Evolutionary conservation across 2,888 invertebrate genomes (phyloP).

Genomic region (Caenorhabditis sp.): DNA sequence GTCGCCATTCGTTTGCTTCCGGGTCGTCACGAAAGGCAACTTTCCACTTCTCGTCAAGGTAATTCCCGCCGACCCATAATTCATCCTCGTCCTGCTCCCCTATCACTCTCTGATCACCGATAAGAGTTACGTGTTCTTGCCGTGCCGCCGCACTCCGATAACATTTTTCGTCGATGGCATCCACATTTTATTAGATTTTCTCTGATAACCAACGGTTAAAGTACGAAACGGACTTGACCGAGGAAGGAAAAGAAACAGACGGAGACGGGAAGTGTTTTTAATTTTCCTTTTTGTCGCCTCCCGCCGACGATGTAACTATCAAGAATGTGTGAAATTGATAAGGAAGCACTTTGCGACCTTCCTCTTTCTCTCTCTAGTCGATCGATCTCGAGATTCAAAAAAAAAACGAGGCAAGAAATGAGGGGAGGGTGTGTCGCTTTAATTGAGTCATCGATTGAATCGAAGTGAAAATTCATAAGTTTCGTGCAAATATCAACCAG

Average conservation of each 20-base stretch:
- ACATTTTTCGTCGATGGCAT: slow-evolving; percentile 20
- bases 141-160: slow-evolving; percentile 15
- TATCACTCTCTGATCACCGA: slow-evolving; percentile 5
- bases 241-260: neutral
- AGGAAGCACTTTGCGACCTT: slow-evolving; percentile 4
- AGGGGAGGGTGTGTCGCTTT: slow-evolving; percentile 28
- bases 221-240: slow-evolving; percentile 4
- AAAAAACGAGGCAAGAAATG: neutral
- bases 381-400: slow-evolving; percentile 8
- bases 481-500: slow-evolving; percentile 27
- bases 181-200: neutral
- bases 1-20: slow-evolving; percentile 93
- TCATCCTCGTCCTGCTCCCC: neutral
- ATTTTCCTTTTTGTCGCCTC: slow-evolving; percentile 12
- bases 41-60: slow-evolving; percentile 90
- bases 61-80: neutral
- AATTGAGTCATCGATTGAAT: slow-evolving; percentile 7
- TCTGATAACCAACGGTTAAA: neutral
- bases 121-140: slow-evolving; percentile 36
- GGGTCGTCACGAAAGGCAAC: slow-evolving; percentile 94
- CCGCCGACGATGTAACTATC: slow-evolving; percentile 3
- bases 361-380: neutral
- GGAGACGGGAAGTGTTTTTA: slow-evolving; percentile 1
- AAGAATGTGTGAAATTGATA: slow-evolving; percentile 14
- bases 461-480: slow-evolving; percentile 23